Evolutionary conservation across 92 coral and sea anemone species (phyloP).

Genomic region (Scolanthus callimorphus): DNA sequence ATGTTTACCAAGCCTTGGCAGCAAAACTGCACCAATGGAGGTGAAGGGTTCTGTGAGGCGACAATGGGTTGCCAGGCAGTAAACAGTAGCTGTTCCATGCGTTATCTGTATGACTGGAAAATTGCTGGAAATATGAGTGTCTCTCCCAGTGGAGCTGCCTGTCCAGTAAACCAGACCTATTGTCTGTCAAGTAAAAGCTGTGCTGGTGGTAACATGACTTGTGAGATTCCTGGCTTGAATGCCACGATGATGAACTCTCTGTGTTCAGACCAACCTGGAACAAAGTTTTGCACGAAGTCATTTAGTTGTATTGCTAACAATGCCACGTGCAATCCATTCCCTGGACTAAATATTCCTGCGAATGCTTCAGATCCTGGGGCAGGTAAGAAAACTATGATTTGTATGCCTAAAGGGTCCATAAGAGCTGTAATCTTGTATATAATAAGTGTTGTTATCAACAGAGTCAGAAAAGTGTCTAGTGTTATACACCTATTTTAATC

Average conservation of each 20-base stretch:
- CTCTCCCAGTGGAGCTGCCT: slow-evolving; percentile 27
- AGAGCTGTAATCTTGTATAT: no score
- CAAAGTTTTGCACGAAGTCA: slow-evolving; percentile 6
- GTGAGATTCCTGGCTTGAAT: slow-evolving; percentile 1
- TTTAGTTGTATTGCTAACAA: slow-evolving; percentile 7
- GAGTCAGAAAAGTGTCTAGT: no score
- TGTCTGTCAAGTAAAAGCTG: slow-evolving; percentile 41
- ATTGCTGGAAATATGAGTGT: slow-evolving; percentile 18
- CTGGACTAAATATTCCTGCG: not conserved
- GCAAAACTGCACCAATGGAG: slow-evolving; percentile 18
- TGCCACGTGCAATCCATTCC: slow-evolving; percentile 3
- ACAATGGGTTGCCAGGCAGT: slow-evolving; percentile 37
- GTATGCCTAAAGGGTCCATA: no score
- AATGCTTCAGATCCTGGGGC: slow-evolving; percentile 10
- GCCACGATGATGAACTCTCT: not conserved
- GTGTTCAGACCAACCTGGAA: slow-evolving; percentile 3
- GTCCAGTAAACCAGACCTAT: slow-evolving; percentile 37
- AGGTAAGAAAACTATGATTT: no score
- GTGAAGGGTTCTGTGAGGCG: slow-evolving; percentile 43
- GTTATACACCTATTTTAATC: no score
- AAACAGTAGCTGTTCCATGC: slow-evolving; percentile 40
- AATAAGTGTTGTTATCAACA: no score
- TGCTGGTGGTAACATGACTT: slow-evolving; percentile 5
- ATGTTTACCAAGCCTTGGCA: slow-evolving; percentile 39
- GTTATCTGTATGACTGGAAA: slow-evolving; percentile 40